Conservation (phyloP, 2,888 invertebrate species). For the Brassicogethes aeneus region DNA sequence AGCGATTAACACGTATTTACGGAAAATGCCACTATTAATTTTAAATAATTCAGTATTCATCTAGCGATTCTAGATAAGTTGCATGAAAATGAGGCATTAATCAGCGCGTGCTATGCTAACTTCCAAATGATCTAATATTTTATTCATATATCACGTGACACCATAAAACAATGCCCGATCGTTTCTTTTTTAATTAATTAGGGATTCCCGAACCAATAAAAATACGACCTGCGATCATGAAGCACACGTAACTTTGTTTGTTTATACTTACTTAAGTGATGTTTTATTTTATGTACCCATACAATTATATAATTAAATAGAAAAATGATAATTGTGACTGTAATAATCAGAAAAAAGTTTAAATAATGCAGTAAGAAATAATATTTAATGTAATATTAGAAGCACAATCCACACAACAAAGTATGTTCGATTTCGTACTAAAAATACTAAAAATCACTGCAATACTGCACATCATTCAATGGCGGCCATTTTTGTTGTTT, state of each 20-base stretch:
- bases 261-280: not conserved
- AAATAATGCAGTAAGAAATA: too few relatives aligned
- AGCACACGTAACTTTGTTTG: not conserved
- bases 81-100: not conserved
- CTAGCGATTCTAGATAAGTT: not conserved
- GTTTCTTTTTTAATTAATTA: conserved; percentile 1
- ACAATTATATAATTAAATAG: not conserved
- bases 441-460: too few relatives aligned
- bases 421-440: too few relatives aligned
- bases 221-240: not conserved
- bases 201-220: not conserved
- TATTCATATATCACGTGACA: conserved; percentile 4
- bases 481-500: too few relatives aligned
- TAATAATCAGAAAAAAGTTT: too few relatives aligned
- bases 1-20: conserved; percentile 1
- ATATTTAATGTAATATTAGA: too few relatives aligned
- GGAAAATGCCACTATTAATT: not conserved
- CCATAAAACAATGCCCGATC: not conserved
- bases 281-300: not conserved
- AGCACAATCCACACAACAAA: too few relatives aligned
- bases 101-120: conserved; percentile 1
- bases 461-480: too few relatives aligned
- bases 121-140: not conserved
- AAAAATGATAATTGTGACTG: too few relatives aligned
- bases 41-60: not conserved